Conservation (phyloP, 2,797 vertebrate species). For the Pangasius macronema region DNA sequence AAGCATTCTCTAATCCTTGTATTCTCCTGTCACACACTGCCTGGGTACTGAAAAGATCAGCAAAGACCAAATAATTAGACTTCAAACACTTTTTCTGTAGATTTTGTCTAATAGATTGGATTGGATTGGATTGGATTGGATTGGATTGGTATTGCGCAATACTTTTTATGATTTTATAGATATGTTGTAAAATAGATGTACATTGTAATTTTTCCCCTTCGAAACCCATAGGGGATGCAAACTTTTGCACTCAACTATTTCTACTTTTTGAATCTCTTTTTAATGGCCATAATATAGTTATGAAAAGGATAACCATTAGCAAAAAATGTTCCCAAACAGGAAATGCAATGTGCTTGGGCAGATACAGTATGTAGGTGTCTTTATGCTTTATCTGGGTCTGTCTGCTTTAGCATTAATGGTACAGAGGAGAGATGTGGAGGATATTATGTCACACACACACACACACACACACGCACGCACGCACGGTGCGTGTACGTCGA, state of each 20-base stretch:
- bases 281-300: not conserved
- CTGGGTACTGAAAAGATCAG: too few species aligned
- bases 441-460: not conserved
- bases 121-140: not conserved
- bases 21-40: too few species aligned
- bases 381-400: constrained; percentile 8
- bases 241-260: not conserved
- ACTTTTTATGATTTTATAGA: not conserved
- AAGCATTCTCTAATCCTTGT: not conserved
- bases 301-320: not conserved
- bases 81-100: not conserved
- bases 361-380: constrained; percentile 15
- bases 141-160: not conserved
- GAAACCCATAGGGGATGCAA: not conserved
- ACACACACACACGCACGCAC: not conserved
- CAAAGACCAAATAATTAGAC: too few species aligned
- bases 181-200: not conserved
- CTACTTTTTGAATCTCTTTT: not conserved
- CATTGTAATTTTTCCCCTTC: not conserved
- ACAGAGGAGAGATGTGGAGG: not conserved
- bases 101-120: not conserved
- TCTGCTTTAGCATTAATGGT: not conserved
- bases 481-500: too few species aligned
- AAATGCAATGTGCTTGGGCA: not conserved
- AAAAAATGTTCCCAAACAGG: not conserved